phyloP scores from a whole-genome alignment of 1,140 invertebrate genomes.

The Bilobella aurantiaca region DNA sequence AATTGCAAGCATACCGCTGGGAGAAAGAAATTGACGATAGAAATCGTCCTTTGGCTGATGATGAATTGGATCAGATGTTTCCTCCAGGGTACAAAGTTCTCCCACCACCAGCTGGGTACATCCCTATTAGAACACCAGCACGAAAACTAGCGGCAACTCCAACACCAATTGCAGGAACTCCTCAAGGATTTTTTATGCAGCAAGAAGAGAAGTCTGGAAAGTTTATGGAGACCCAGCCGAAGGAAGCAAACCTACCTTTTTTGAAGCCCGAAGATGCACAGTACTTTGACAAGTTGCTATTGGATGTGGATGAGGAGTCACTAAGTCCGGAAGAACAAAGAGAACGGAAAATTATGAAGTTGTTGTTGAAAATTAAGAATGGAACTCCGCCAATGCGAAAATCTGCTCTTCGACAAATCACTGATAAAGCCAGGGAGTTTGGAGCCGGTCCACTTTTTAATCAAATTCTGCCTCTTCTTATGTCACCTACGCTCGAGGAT shows the following conservation, averaged over 20 bases:
- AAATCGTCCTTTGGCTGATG: slow-evolving; percentile 89
- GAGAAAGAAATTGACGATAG: slow-evolving; percentile 97
- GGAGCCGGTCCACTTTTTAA: slow-evolving; percentile 97
- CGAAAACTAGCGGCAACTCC: slow-evolving; percentile 94
- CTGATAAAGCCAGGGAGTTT: slow-evolving; percentile 95
- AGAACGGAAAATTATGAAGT: slow-evolving; percentile 98
- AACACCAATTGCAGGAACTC: slow-evolving; percentile 86
- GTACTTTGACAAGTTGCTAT: slow-evolving; percentile 96
- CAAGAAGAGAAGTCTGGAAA: slow-evolving; percentile 68
- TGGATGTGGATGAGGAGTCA: slow-evolving; percentile 95
- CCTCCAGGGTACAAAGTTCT: slow-evolving; percentile 96
- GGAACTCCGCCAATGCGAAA: slow-evolving; percentile 99
- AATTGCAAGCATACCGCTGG: slow-evolving; percentile 96
- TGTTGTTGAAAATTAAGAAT: slow-evolving; percentile 97
- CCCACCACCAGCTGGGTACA: slow-evolving; percentile 85
- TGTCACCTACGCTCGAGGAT: slow-evolving; percentile 98
- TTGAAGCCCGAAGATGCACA: slow-evolving; percentile 99
- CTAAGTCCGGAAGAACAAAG: slow-evolving; percentile 94
- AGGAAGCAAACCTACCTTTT: slow-evolving; percentile 85
- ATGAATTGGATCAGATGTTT: slow-evolving; percentile 94
- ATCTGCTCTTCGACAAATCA: slow-evolving; percentile 92
- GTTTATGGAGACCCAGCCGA: slow-evolving; percentile 93
- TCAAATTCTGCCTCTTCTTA: slow-evolving; percentile 94
- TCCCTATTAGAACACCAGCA: slow-evolving; percentile 93
- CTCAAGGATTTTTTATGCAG: slow-evolving; percentile 93